Conservation (phyloP, 2,888 invertebrate genomes). For the Lasioglossum pauxillum region DNA sequence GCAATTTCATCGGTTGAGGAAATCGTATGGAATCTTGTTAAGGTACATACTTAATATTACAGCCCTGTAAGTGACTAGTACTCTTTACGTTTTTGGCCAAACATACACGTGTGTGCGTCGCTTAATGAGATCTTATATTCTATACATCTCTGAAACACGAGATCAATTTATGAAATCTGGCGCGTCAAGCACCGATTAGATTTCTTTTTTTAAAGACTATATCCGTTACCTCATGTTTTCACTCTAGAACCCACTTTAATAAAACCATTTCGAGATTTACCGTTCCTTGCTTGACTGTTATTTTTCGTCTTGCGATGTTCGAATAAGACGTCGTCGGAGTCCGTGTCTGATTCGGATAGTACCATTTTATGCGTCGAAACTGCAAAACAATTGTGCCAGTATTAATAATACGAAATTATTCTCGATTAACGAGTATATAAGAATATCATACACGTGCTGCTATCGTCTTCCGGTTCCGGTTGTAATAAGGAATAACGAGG, state of each 20-base stretch:
- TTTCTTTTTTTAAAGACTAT: slow-evolving; percentile 1
- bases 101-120: slow-evolving; percentile 62
- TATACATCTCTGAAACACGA: slow-evolving; percentile 50
- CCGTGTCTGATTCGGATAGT: slow-evolving; percentile 92
- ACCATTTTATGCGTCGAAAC: slow-evolving; percentile 87
- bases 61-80: slow-evolving; percentile 74
- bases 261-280: slow-evolving; percentile 86
- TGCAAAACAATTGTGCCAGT: slow-evolving; percentile 75
- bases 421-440: not conserved
- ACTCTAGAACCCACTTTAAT: slow-evolving; percentile 85
- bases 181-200: not conserved
- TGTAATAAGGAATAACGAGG: slow-evolving; percentile 90
- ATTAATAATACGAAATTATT: not conserved
- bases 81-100: slow-evolving; percentile 64
- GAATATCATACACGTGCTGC: slow-evolving; percentile 86
- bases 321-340: slow-evolving; percentile 92
- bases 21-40: slow-evolving; percentile 50
- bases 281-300: slow-evolving; percentile 86
- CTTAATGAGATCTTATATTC: slow-evolving; percentile 42
- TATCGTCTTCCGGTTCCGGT: slow-evolving; percentile 86
- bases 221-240: slow-evolving; percentile 84
- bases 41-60: slow-evolving; percentile 67
- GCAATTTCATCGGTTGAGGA: slow-evolving; percentile 37
- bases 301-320: slow-evolving; percentile 89
- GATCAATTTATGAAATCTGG: slow-evolving; percentile 37